Base-by-base conservation (phyloP, 2,797 vertebrate genomes). In the Lophotriccus pileatus region DNA sequence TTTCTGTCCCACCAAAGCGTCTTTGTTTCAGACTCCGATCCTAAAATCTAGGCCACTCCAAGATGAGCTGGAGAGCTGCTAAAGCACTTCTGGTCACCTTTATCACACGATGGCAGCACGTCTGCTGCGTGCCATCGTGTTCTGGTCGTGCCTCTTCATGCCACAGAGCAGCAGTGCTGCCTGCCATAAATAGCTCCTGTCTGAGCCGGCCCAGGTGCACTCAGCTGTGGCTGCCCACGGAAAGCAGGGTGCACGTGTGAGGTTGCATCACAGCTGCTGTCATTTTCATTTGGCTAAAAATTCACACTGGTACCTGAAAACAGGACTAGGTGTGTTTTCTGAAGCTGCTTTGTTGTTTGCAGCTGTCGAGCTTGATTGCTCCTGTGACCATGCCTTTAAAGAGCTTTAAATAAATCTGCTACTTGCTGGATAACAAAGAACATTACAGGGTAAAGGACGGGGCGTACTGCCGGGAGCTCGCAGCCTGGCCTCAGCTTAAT, bases 181-280 rank as follows among this genome's bases (percentile, higher is more conserved):
- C 81, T 4, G 10, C 79, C 52, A 25, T 86, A 87, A 95, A 84
- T 93, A 92, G 49, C 80, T 90, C 10, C 32, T 58, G 52, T 39
- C 69, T 73, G 44, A 93, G 81, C 24, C 52, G 74, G 70, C 49
- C 87, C 87, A 90, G 92, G 89, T 94, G 84, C 82, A 52, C 43
- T 64, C 63, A 39, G 64, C 73, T 78, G 55, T 58, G 72, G 14
- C 63, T 76, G 88, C 78, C 37, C 22, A 28, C 30, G 77, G 60
- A 64, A 66, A 69, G 85, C 69, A 53, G 32, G 5, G 3, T 58
- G 43, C 23, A n/a, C 0, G 3, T 59, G 50, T 66, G 78, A 41
- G 24, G 9, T 87, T 55, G 53, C 69, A 56, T 91, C 84, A 73
- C 36, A 77, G 62, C 66, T 85, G 46, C 36, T 72, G 52, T 59